Conservation (phyloP, 2,888 invertebrate genomes). For the Torymus auratus region DNA sequence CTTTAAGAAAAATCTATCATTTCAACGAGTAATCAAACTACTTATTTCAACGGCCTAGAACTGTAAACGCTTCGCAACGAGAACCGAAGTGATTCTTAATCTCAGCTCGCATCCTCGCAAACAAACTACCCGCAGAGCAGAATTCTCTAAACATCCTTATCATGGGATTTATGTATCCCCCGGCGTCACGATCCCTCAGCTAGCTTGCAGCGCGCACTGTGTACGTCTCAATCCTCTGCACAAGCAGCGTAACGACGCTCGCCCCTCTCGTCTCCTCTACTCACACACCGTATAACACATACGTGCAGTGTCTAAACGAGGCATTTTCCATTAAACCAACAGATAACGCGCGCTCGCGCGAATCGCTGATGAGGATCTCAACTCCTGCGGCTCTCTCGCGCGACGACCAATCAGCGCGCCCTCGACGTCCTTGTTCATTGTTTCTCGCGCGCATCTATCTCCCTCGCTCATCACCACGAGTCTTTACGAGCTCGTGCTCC, state of each 20-base stretch:
- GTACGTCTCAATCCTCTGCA: slow-evolving; percentile 2
- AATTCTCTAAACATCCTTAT: background rate
- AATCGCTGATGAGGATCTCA: slow-evolving; percentile 39
- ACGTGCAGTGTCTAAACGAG: background rate
- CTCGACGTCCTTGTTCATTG: slow-evolving; percentile 1
- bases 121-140: background rate
- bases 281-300: background rate
- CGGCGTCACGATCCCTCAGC: background rate
- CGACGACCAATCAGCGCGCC: slow-evolving; percentile 2
- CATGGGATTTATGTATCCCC: background rate
- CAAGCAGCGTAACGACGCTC: background rate
- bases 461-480: background rate
- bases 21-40: no score
- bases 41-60: no score
- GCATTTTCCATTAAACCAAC: slow-evolving; percentile 37
- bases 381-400: slow-evolving; percentile 12
- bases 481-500: background rate
- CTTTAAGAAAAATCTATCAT: no score
- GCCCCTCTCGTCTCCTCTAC: background rate
- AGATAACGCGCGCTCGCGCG: slow-evolving; percentile 20
- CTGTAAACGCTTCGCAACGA: no score
- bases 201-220: no score
- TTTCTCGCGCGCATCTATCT: background rate
- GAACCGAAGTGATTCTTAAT: slow-evolving; percentile 5
- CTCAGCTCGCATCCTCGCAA: background rate